Evolutionary conservation across 2,888 invertebrate genomes (phyloP).

Genomic region (Caenorhabditis virilis): DNA sequence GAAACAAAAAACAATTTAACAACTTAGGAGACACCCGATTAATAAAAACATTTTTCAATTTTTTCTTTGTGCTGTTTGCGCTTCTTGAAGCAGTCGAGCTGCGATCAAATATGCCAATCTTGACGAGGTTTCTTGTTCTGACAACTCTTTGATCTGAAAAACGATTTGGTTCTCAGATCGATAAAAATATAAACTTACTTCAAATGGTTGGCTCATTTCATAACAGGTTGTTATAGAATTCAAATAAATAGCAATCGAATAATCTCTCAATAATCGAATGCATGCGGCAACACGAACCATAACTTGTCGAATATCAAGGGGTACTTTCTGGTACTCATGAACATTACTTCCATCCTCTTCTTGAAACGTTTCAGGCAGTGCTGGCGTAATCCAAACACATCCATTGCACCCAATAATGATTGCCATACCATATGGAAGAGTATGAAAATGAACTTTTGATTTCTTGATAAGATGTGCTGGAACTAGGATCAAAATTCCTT

Average conservation of each 20-base stretch:
- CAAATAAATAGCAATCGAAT: slow-evolving; percentile 87
- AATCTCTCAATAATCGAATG: slow-evolving; percentile 82
- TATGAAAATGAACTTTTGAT: slow-evolving; percentile 93
- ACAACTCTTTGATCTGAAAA: slow-evolving; percentile 29
- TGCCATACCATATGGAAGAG: slow-evolving; percentile 86
- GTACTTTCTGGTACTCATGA: not conserved
- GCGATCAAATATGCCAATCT: slow-evolving; percentile 28
- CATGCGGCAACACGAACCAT: slow-evolving; percentile 88
- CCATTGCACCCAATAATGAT: slow-evolving; percentile 90
- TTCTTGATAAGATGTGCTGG: slow-evolving; percentile 88
- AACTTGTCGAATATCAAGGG: slow-evolving; percentile 78
- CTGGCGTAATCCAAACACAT: slow-evolving; percentile 79
- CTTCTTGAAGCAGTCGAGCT: slow-evolving; percentile 19
- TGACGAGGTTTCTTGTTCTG: slow-evolving; percentile 32
- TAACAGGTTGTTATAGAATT: slow-evolving; percentile 85
- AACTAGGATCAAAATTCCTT: slow-evolving; percentile 71
- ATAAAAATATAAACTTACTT: slow-evolving; percentile 14
- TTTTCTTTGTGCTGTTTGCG: not conserved
- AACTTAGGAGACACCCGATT: not conserved
- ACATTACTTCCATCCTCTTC: slow-evolving; percentile 75
- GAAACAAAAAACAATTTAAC: not conserved
- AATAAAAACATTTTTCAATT: not conserved
- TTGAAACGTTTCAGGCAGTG: slow-evolving; percentile 70
- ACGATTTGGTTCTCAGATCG: not conserved
- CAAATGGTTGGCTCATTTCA: slow-evolving; percentile 77